Evolutionary conservation across 2,888 invertebrate genomes (phyloP).

Genomic region (Monoplex corrugatus): DNA sequence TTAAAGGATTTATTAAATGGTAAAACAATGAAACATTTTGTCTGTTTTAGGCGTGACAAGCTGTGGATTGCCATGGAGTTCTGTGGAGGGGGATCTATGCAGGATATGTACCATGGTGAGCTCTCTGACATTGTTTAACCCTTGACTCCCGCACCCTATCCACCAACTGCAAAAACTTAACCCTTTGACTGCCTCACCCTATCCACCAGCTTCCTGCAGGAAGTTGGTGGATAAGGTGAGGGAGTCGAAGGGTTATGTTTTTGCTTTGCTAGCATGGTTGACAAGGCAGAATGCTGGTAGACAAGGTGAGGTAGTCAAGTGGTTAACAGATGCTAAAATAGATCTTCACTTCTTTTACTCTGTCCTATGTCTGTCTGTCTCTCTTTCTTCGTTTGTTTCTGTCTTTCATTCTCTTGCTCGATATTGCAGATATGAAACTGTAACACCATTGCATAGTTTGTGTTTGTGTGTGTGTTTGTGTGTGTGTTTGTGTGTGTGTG

Average conservation of each 20-base stretch:
- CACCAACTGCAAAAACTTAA: no score
- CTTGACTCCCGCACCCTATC: no score
- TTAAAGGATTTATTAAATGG: no score
- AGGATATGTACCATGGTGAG: constrained; percentile 97
- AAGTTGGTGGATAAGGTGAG: no score
- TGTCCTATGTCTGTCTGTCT: background rate
- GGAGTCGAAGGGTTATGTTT: no score
- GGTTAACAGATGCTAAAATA: no score
- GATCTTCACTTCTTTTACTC: background rate
- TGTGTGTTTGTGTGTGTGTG: background rate
- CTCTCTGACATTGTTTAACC: constrained; percentile 56
- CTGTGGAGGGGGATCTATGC: constrained; percentile 98
- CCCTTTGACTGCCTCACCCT: no score
- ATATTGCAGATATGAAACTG: background rate
- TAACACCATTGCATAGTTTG: background rate
- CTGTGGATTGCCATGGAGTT: constrained; percentile 99
- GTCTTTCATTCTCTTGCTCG: background rate
- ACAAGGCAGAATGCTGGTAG: no score
- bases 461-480: background rate
- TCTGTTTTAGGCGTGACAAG: constrained; percentile 88
- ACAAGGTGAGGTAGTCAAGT: no score
- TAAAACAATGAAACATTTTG: no score
- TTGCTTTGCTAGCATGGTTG: no score
- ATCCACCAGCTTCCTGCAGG: no score
- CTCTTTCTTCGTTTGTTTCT: background rate